Evolutionary conservation across 1,140 invertebrate genomes (phyloP), one percentile per base, ranked within the genome.

Genomic region (Pinna nobilis): DNA sequence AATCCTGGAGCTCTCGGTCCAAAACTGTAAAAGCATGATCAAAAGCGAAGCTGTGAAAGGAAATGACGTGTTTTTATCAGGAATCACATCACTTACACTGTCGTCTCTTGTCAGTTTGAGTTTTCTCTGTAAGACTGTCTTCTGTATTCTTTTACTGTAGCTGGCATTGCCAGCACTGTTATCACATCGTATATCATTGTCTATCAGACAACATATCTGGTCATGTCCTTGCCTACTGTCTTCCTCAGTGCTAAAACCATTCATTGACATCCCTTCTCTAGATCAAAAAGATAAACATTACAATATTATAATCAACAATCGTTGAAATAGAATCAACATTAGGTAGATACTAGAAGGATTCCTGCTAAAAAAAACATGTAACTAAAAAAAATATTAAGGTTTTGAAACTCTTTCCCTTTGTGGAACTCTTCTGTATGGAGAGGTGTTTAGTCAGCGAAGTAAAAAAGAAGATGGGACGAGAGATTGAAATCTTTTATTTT

Each of bases 71-170:
- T 53, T 53, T 28, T 28, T 23, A 25, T 53, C 32, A 28, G 51
- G 15, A 1, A 18, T 3, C 6, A 6, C 18, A 37, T 32, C 25
- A 77, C 77, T 65, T 76, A 85, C 85, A 75, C 93, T 92, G 81
- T 92, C 92, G 91, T 98, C 97, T 74, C 96, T 93, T 87, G 93
- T 94, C 15, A 98, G 92, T 87, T 96, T 96, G 1, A 98, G 92
- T 84, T 95, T 94, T 78, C 95, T 92, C 84, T 98, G 96, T 60
- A 94, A 94, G n/a, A 98, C 96, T 70, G 95, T 98, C 88, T 97
- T 98, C 89, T 98, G 96, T 82, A 99, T 97, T 77, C 96, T 92
- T 88, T 98, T 98, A 89, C 95, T 97, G 89, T 98, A 99, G 47
- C 95, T 96, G 71, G 97, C 97, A 91, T 98, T 98, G 59, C 97